Evolutionary conservation across 2,888 invertebrate species (phyloP), one percentile per base, ranked within the genome.

Genomic region (Minunthozetes semirufus): DNA sequence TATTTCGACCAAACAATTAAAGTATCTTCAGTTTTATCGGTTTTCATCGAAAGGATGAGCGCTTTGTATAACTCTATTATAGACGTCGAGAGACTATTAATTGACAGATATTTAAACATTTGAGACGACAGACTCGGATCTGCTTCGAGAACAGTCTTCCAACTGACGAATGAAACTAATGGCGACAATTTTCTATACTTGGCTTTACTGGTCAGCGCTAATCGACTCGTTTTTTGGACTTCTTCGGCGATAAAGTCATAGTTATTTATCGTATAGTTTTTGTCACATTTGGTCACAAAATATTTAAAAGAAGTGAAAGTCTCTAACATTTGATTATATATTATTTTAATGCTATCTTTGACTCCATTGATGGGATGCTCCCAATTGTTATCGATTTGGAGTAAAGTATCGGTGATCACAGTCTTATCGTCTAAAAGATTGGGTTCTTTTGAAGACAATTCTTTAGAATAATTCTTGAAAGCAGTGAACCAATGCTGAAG

Each of bases 51-150:
- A 27, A 50, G 53, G 0, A 74, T 56, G 6, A 66, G 9, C 27
- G 70, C 13, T 70, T 74, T 74, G 33, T 75, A 75, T 25, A 50
- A 75, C 29, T 75, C 75, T 19, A 50, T 53, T 25, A 75, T 61
- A 29, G 71, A 22, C 1, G 61, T 71, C 29, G 75, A 46, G 17
- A 75, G 27, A 22, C 71, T 42, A 22, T 72, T 75, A n/a, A 75
- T 71, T 3, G 75, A 75, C 15, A 75, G 33, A 42, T 75, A 53
- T 56, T 75, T 61, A 48, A 75, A 22, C 27, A 71, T 56, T 50
- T 75, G 27, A 17, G 13, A 0, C 15, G 50, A 70, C 6, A 75
- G 38, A 25, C 48, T 50, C 0, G 38, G n/a, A 27, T 72, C 75
- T 1, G 29, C 6, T 46, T 59, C 13, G 29, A 75, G 33, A 17